phyloP scores from a whole-genome alignment of 37 sponge, comb jelly and placozoan genomes.

The Ianthella basta region DNA sequence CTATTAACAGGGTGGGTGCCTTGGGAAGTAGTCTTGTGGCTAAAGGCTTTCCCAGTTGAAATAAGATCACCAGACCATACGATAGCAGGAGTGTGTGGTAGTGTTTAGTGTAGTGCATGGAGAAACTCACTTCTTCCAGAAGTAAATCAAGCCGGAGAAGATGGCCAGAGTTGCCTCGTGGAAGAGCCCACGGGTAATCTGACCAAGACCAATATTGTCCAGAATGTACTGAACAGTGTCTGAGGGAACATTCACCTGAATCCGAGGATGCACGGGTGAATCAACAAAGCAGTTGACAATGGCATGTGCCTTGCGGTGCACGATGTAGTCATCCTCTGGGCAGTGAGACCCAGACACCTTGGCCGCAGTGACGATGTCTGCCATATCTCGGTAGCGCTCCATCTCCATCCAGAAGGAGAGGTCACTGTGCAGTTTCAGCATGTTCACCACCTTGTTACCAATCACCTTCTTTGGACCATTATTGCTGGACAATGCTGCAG shows the following conservation, averaged over 20 bases:
- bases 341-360: constrained; percentile 41
- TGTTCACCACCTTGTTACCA: constrained; percentile 50
- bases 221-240: constrained; percentile 66
- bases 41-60: too few species aligned
- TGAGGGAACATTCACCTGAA: constrained; percentile 73
- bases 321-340: constrained; percentile 71
- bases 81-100: background rate
- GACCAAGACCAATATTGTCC: constrained; percentile 51
- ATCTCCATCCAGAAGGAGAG: constrained; percentile 93
- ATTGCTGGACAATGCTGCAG: background rate
- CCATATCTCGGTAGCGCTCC: constrained; percentile 74
- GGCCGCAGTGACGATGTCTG: constrained; percentile 48
- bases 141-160: constrained; percentile 71
- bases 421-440: constrained; percentile 78
- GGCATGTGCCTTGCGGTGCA: constrained; percentile 89
- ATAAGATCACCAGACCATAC: too few species aligned
- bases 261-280: constrained; percentile 76
- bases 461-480: constrained; percentile 35
- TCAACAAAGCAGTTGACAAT: constrained; percentile 88
- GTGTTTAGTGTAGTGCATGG: background rate
- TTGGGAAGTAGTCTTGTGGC: too few species aligned
- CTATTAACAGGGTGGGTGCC: too few species aligned
- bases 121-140: constrained; percentile 84
- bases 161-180: constrained; percentile 87
- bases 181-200: constrained; percentile 79